Evolutionary conservation across 2,797 vertebrate species (phyloP).

Genomic region (Centroberyx gerrardi): DNA sequence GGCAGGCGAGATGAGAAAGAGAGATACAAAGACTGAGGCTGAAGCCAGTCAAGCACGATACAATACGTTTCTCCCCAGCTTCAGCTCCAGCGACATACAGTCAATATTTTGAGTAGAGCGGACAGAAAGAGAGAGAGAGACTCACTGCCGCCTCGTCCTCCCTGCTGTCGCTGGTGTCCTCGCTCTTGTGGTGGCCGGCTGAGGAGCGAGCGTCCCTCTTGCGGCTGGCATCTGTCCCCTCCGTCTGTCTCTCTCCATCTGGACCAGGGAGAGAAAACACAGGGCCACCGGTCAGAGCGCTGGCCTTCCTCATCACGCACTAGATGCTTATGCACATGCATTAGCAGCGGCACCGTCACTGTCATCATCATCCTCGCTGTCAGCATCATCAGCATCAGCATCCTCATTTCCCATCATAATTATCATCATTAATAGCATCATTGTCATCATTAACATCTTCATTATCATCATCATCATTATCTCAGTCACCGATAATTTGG

Average conservation of each 20-base stretch:
- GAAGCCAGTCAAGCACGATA: constrained; percentile 1
- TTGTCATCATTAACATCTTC: constrained; percentile 31
- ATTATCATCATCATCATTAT: constrained; percentile 44
- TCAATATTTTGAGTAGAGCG: neutral
- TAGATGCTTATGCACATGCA: neutral
- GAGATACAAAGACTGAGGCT: neutral
- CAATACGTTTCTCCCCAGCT: too few relatives aligned
- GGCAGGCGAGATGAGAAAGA: neutral
- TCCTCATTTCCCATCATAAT: constrained; percentile 31
- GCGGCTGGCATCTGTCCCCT: constrained; percentile 87
- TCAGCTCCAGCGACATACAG: neutral
- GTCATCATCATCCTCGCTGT: neutral
- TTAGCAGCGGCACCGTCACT: constrained; percentile 16
- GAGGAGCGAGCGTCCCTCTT: constrained; percentile 78
- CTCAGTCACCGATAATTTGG: constrained; percentile 49
- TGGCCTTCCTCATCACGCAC: constrained; percentile 10
- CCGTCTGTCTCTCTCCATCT: constrained; percentile 92
- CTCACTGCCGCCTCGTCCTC: constrained; percentile 91
- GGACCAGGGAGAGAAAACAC: constrained; percentile 60
- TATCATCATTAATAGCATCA: constrained; percentile 49
- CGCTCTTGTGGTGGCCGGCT: constrained; percentile 79
- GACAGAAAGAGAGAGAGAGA: constrained; percentile 14
- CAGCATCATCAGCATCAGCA: constrained; percentile 6
- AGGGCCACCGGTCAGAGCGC: constrained; percentile 50
- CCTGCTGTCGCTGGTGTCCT: constrained; percentile 92